These are phyloP conservation scores for Heloderma charlesbogerti DNA, from an alignment of 2,113 vertebrate species.

Conservation along the genomic window DNA sequence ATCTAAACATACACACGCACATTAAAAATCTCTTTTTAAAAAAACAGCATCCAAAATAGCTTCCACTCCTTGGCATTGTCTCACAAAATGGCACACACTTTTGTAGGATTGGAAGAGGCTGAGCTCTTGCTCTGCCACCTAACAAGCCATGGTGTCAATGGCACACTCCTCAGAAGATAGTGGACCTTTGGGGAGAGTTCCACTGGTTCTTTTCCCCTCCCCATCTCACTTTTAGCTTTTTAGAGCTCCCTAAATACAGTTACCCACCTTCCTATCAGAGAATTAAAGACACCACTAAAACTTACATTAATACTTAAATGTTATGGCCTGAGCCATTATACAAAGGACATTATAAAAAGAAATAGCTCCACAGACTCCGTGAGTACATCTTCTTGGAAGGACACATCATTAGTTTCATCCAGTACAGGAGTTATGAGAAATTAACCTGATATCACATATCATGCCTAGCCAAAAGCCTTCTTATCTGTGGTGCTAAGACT, in stretches of 20 bases:
- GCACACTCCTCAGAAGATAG: not conserved
- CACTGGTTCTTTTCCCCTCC: not conserved
- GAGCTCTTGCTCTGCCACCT: not conserved
- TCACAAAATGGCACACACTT: not conserved
- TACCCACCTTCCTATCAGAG: not conserved
- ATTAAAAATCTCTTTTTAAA: not conserved
- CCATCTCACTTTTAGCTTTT: not conserved
- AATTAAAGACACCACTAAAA: constrained; percentile 15
- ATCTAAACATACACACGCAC: not conserved
- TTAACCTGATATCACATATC: not conserved
- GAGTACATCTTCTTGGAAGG: not conserved
- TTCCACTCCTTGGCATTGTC: not conserved
- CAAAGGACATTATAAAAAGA: constrained; percentile 8
- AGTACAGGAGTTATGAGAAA: not conserved
- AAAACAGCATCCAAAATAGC: not conserved
- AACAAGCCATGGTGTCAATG: not conserved
- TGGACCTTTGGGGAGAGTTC: not conserved
- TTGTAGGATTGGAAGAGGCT: not conserved
- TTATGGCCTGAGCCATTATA: constrained; percentile 9
- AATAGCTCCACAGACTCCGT: not conserved
- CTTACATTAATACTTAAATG: constrained; percentile 17
- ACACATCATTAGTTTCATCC: constrained; percentile 17
- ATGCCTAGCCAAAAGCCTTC: constrained; percentile 32
- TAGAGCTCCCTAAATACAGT: not conserved
- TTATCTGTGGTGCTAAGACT: not conserved